Conservation (phyloP, 2,113 vertebrate species). For the Phyllostomus hastatus region DNA sequence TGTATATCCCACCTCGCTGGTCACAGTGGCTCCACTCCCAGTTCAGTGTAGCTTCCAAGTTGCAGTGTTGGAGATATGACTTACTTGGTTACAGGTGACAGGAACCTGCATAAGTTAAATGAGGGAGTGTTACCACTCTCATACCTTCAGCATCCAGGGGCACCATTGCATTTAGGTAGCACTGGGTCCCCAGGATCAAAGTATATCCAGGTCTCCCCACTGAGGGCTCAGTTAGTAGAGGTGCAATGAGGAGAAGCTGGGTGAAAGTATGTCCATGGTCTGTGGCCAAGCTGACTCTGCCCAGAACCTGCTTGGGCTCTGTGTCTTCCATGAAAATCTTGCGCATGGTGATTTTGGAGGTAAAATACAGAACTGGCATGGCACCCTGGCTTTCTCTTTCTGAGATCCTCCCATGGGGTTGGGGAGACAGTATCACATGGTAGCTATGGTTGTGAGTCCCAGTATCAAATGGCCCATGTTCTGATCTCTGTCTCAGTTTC, state of each 20-base stretch:
- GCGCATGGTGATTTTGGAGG: not conserved
- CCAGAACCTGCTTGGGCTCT: not conserved
- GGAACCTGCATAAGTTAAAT: not conserved
- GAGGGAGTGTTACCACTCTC: not conserved
- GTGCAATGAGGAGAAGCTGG: not conserved
- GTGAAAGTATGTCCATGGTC: fast-evolving
- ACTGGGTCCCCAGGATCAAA: not conserved
- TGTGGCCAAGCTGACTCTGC: not conserved
- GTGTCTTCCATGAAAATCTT: not conserved
- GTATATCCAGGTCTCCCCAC: not conserved
- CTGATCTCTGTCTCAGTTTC: not conserved
- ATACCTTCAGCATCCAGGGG: too few relatives aligned
- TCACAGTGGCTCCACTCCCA: not conserved
- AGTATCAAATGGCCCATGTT: not conserved
- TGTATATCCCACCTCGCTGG: not conserved
- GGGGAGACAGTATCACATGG: not conserved
- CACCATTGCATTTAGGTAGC: too few relatives aligned
- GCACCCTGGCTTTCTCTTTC: not conserved
- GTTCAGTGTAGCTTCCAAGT: not conserved
- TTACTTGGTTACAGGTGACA: not conserved
- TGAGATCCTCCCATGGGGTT: not conserved
- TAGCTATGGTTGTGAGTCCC: not conserved
- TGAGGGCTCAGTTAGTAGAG: not conserved
- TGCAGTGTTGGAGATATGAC: not conserved
- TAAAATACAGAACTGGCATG: not conserved